Conservation (phyloP, 1,140 invertebrate genomes). For the Penaeus chinensis region DNA sequence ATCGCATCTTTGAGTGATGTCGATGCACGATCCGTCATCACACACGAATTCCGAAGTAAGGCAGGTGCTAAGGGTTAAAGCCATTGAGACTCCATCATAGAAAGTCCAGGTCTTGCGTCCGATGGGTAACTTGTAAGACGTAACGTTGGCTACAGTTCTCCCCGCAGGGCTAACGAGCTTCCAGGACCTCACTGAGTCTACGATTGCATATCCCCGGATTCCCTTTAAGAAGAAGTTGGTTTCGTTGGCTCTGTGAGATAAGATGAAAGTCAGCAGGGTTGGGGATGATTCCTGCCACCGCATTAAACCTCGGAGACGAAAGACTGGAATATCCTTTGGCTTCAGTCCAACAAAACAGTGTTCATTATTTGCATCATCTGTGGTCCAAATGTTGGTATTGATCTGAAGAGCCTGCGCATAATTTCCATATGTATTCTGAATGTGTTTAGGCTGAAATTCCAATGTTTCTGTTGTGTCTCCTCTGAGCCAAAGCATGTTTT, state of each 20-base stretch:
- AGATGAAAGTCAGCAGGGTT: not conserved
- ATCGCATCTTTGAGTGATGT: conserved; percentile 21
- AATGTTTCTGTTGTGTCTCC: conserved; percentile 1
- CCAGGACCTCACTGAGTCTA: conserved; percentile 5
- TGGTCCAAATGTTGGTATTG: conserved; percentile 30
- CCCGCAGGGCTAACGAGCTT: not conserved
- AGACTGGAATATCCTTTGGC: conserved; percentile 3
- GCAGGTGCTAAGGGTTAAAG: conserved; percentile 33
- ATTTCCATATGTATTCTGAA: conserved; percentile 11
- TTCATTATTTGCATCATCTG: conserved; percentile 21
- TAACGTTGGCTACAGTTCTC: not conserved
- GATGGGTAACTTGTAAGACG: not conserved
- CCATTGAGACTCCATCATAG: not conserved
- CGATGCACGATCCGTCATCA: conserved; percentile 33
- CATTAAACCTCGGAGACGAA: conserved; percentile 29
- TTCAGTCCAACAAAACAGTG: conserved; percentile 38
- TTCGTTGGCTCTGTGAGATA: not conserved
- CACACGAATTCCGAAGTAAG: conserved; percentile 35
- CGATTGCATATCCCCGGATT: conserved; percentile 5
- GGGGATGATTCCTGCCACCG: too few species aligned
- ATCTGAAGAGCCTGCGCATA: conserved; percentile 3
- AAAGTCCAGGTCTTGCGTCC: conserved; percentile 21
- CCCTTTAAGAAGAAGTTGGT: conserved; percentile 16
- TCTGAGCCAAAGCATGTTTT: not conserved
- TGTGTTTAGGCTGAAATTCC: not conserved